A percentile compares a stretch with the other conserved stretches of the same genome.
Conservation (phyloP, 2,113 vertebrate species). For the Danio rerio region GRCz12tu NC_133194.1:8297001-8297500, state of each 20-base stretch:
- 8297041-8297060: neutral
- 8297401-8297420: constrained; percentile 65
- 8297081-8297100: neutral
- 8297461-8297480: neutral
- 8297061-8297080: neutral
- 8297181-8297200: no score
- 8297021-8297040: neutral
- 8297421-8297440: constrained; percentile 57
- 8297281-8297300: neutral
- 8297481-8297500: no score
- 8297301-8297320: constrained; percentile 10
- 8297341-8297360: constrained; percentile 25
- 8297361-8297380: constrained; percentile 26
- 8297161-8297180: neutral
- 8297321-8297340: neutral
- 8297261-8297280: neutral
- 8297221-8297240: neutral
- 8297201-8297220: neutral
- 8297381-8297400: constrained; percentile 62
- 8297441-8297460: neutral
- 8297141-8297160: neutral
- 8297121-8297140: neutral
- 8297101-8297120: neutral
- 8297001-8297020: neutral
- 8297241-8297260: neutral